These are phyloP conservation scores for Meteorus colon DNA, from an alignment of 2,888 invertebrate genomes.

Conservation along the genomic window DNA sequence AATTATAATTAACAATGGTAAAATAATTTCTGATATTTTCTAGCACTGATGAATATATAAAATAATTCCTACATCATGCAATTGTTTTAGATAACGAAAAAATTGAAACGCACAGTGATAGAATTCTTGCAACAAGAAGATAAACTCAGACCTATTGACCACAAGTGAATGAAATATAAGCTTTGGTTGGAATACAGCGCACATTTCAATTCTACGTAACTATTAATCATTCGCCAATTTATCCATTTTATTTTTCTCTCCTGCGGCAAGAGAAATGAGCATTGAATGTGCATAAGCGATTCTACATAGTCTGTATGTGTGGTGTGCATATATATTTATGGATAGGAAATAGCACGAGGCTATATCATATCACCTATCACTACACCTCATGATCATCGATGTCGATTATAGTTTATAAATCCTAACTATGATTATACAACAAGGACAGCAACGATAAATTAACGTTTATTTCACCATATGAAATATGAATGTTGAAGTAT, in stretches of 20 bases:
- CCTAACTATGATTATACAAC: conserved; percentile 8
- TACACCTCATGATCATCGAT: conserved; percentile 12
- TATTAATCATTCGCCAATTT: conserved; percentile 45
- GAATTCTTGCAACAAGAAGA: too few species aligned
- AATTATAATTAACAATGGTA: not conserved
- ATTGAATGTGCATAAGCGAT: not conserved
- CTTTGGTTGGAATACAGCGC: not conserved
- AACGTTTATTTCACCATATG: not conserved
- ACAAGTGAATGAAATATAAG: not conserved
- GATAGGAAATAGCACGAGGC: conserved; percentile 31
- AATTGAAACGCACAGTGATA: not conserved
- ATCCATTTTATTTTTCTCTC: conserved; percentile 30
- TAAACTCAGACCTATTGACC: too few species aligned
- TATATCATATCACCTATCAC: not conserved
- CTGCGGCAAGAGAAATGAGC: not conserved
- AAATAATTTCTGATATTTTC: too few species aligned
- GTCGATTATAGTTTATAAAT: conserved; percentile 24
- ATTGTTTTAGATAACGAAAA: not conserved
- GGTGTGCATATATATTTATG: conserved; percentile 32
- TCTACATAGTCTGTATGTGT: not conserved
- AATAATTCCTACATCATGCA: not conserved
- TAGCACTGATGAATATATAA: too few species aligned
- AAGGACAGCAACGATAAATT: not conserved
- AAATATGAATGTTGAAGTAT: not conserved
- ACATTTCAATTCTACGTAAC: conserved; percentile 43